phyloP scores from a whole-genome alignment of 1,140 invertebrate species.

The Zaprionus gabonicus region DNA sequence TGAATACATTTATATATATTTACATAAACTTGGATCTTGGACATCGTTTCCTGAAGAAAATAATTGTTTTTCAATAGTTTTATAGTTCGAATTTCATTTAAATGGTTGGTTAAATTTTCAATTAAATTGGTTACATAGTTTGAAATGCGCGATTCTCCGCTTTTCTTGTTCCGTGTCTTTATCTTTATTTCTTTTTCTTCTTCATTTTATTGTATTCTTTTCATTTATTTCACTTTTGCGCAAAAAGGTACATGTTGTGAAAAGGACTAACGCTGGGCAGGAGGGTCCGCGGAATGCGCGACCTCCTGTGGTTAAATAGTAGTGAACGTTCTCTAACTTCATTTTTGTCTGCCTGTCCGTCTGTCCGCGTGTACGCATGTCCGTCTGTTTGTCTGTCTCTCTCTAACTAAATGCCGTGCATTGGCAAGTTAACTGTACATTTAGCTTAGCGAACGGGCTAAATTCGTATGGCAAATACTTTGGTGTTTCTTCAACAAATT shows the following conservation, averaged over 20 bases:
- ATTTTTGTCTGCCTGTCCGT: constrained; percentile 15
- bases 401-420: constrained; percentile 52
- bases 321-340: constrained; percentile 24
- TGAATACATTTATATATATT: constrained; percentile 29
- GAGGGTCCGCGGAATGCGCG: constrained; percentile 40
- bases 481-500: constrained; percentile 70
- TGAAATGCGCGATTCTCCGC: constrained; percentile 22
- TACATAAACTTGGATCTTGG: constrained; percentile 39
- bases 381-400: constrained; percentile 31
- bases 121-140: constrained; percentile 48
- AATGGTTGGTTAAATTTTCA: constrained; percentile 33
- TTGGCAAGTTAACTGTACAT: constrained; percentile 49
- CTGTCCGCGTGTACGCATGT: constrained; percentile 15
- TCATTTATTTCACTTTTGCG: constrained; percentile 77
- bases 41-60: constrained; percentile 40
- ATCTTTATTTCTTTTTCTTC: constrained; percentile 35
- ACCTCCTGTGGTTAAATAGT: constrained; percentile 63
- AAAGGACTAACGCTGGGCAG: constrained; percentile 73
- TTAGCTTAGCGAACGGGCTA: constrained; percentile 62
- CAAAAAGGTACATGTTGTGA: constrained; percentile 81
- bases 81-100: constrained; percentile 28
- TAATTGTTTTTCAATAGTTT: constrained; percentile 48
- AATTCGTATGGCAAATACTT: constrained; percentile 82
- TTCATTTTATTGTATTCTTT: constrained; percentile 74
- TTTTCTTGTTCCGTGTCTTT: constrained; percentile 22